phyloP scores from a whole-genome alignment of 2,888 invertebrate genomes.

The Ceriagrion tenellum region DNA sequence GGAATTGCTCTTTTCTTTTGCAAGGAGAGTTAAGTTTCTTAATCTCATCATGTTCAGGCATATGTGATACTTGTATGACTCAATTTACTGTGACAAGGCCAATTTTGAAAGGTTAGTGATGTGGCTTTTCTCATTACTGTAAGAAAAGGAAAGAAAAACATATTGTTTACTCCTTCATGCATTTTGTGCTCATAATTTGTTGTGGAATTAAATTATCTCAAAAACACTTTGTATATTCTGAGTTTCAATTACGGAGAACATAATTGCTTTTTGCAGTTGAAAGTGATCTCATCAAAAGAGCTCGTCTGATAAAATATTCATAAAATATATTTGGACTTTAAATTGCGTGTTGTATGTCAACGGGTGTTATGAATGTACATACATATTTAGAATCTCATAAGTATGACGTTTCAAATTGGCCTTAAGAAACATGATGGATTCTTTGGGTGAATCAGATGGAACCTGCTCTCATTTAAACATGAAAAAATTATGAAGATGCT shows the following conservation, averaged over 20 bases:
- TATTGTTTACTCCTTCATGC: background rate
- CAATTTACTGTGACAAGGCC: background rate
- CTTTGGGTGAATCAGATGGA: background rate
- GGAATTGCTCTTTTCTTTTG: background rate
- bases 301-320: background rate
- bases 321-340: background rate
- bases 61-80: background rate
- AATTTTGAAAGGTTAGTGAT: constrained; percentile 8
- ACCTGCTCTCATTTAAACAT: background rate
- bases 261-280: background rate
- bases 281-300: background rate
- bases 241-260: background rate
- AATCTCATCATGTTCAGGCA: background rate
- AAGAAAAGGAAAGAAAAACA: background rate
- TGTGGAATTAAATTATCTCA: too few species aligned
- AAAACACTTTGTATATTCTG: background rate
- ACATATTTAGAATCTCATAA: background rate
- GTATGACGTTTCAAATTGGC: background rate
- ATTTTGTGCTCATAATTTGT: background rate
- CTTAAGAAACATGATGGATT: background rate
- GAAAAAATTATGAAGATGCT: too few species aligned
- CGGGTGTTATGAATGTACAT: background rate
- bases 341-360: background rate
- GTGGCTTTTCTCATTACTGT: background rate
- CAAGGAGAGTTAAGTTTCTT: background rate